Base-by-base conservation (phyloP, 2,113 vertebrate species). In the Calyptommatus sinebrachiatus region DNA sequence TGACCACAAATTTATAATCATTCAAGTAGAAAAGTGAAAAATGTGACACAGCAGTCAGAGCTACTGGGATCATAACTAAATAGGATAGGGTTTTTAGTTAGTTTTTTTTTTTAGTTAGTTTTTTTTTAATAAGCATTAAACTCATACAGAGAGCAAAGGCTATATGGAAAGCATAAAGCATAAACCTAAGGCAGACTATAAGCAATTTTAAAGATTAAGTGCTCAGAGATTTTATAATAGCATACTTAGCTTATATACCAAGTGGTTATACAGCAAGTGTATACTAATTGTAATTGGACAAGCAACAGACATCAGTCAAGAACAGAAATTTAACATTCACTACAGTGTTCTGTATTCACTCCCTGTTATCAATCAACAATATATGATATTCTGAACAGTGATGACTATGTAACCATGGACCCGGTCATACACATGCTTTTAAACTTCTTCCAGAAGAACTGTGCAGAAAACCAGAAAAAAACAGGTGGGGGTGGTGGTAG, bases 21-120 rank as follows among this genome's bases (percentile, higher is more conserved):
- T 35, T 78, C 31, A 28, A 78, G 81, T 46, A 48, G 71, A 83
- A 83, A 83, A 83, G 76, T 74, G 76, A 74, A 78, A 83, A 83
- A 74, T 74, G 71, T 50, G 76, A 83, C 63, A 83, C 71, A 69
- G 21, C 41, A 7, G 41, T 21, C 71, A 78, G 63, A 35, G 71
- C 78, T 78, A 83, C 28, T 74, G 63, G 63, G 63, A 78, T 73
- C 76, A 62, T 69, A 78, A 68, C 28, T 69, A 35, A 73, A 74
- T 21, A 78, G 81, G 31, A 35, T 63, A 48, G 21, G 29, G 31
- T 46, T n/a, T 46, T n/a, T 31, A 22, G 31, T 68, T 83, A n/a
- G n/a, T n/a, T n/a, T n/a, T n/a, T n/a, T n/a, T n/a, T n/a, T n/a
- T n/a, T n/a, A n/a, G n/a, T n/a, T n/a, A n/a, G n/a, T 50, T 73